A percentile compares a stretch with the other conserved stretches of the same genome.
Conservation (phyloP, 2,888 invertebrate species). For the Aporophyla lueneburgensis region DNA sequence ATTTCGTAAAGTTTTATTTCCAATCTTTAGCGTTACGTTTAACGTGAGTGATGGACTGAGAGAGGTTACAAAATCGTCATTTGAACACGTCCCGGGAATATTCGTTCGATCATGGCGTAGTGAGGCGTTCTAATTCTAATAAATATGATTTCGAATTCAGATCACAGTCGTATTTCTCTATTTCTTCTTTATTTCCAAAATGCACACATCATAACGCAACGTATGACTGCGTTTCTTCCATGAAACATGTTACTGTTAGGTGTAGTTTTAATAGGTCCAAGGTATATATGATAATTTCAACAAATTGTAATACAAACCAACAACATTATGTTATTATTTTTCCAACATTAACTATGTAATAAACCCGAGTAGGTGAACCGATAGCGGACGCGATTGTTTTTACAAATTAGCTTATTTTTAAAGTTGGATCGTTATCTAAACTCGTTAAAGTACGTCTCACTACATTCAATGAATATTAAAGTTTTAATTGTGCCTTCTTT, state of each 20-base stretch:
- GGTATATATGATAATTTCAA: slow-evolving; percentile 16
- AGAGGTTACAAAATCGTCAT: slow-evolving; percentile 35
- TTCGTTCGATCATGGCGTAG: slow-evolving; percentile 29
- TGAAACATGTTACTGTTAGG: not conserved
- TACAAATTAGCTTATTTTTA: slow-evolving; percentile 68
- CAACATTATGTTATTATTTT: slow-evolving; percentile 34
- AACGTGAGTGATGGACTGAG: slow-evolving; percentile 45
- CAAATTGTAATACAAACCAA: slow-evolving; percentile 2
- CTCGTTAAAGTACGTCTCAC: slow-evolving; percentile 62
- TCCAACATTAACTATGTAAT: slow-evolving; percentile 25
- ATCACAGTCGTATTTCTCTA: slow-evolving; percentile 27
- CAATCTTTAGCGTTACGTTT: slow-evolving; percentile 43
- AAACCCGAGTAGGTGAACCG: slow-evolving; percentile 42
- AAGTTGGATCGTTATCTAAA: slow-evolving; percentile 62
- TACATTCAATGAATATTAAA: slow-evolving; percentile 84
- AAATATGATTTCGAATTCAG: slow-evolving; percentile 32
- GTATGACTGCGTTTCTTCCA: slow-evolving; percentile 2
- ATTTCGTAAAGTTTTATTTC: slow-evolving; percentile 47
- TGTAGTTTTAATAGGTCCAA: not conserved
- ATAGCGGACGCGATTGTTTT: slow-evolving; percentile 48
- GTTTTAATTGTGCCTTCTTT: slow-evolving; percentile 83
- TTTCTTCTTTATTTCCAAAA: slow-evolving; percentile 14
- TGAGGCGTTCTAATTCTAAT: slow-evolving; percentile 28
- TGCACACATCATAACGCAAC: not conserved
- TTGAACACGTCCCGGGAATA: slow-evolving; percentile 25